Percentiles rank a stretch among this genome's conserved stretches.
These are phyloP conservation scores for Apteryx mantelli DNA, from an alignment of 2,113 vertebrate species.

Conservation along the genomic window DNA sequence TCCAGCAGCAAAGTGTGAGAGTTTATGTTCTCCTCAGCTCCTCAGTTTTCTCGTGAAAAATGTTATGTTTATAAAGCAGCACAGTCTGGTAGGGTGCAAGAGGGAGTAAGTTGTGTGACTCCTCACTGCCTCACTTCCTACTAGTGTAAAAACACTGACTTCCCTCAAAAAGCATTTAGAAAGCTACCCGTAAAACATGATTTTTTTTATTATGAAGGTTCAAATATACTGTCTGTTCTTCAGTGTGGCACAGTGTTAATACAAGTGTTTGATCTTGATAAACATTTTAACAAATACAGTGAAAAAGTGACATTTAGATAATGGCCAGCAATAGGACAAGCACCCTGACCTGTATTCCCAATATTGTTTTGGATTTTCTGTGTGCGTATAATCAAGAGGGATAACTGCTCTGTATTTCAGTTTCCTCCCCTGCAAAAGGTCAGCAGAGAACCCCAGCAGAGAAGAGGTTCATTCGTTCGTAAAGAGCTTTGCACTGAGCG, in stretches of 20 bases:
- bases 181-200: neutral
- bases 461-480: neutral
- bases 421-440: neutral
- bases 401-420: neutral
- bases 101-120: neutral
- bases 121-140: neutral
- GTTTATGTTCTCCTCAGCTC: neutral
- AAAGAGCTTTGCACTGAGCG: neutral
- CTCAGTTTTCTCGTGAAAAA: neutral
- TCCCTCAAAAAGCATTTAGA: neutral
- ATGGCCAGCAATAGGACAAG: neutral
- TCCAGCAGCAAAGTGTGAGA: neutral
- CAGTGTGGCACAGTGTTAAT: fast-evolving
- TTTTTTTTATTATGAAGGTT: too few species aligned
- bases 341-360: neutral
- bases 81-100: neutral
- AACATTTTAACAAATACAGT: neutral
- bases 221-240: fast-evolving
- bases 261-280: neutral
- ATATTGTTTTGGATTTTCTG: neutral
- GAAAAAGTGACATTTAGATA: neutral
- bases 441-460: neutral
- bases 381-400: neutral
- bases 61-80: fast-evolving
- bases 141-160: neutral